A percentile compares a stretch with the other conserved stretches of the same genome.
Conservation (phyloP, 2,113 vertebrate genomes). For the cat (Felis catus) region DNA sequence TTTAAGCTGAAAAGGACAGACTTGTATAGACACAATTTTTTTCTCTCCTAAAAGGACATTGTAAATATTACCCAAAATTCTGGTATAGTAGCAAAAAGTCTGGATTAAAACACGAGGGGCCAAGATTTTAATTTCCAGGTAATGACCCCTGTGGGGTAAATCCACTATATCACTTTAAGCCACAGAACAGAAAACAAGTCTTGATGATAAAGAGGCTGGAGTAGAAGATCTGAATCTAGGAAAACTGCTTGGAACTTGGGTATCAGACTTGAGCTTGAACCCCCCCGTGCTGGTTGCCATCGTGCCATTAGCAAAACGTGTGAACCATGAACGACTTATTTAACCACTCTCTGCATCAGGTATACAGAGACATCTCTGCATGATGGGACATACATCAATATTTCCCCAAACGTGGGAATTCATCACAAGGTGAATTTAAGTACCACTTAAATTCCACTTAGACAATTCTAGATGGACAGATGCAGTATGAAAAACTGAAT, state of each 20-base stretch:
- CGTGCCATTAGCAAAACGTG: background rate
- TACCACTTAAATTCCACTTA: background rate
- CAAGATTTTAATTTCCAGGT: constrained; percentile 31
- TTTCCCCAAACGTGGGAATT: background rate
- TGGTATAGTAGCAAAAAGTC: background rate
- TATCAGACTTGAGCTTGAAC: background rate
- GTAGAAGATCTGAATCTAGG: background rate
- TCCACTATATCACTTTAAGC: background rate
- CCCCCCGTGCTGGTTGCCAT: background rate
- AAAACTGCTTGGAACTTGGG: background rate
- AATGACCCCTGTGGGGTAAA: background rate
- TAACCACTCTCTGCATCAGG: background rate
- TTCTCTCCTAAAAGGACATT: background rate
- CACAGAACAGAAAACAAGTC: background rate
- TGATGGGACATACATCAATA: background rate
- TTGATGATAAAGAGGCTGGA: background rate
- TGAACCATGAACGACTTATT: background rate
- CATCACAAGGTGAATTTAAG: background rate
- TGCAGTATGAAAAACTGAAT: background rate
- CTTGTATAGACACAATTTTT: background rate
- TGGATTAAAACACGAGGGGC: background rate
- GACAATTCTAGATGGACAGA: background rate
- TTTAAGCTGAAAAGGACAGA: background rate
- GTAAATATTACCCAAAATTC: background rate
- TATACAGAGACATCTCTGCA: too few species aligned